Evolutionary conservation across 2,113 vertebrate genomes (phyloP).

Genomic region (Phycodurus eques): DNA sequence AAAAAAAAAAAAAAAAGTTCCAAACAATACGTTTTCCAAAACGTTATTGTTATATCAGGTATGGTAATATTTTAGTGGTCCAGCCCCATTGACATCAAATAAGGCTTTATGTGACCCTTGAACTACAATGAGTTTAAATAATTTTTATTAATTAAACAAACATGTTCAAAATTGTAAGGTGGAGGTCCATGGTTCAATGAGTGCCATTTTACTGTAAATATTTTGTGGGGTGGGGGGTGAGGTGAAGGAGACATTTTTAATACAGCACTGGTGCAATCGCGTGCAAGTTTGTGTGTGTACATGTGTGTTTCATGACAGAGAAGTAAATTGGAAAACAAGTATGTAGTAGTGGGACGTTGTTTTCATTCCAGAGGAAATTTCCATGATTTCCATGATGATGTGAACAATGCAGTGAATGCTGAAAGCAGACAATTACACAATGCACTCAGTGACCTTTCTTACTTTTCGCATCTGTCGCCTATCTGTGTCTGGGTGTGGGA

Average conservation of each 20-base stretch:
- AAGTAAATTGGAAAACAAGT: constrained; percentile 22
- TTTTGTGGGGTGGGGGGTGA: background rate
- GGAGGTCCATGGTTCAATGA: no score
- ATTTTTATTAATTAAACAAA: no score
- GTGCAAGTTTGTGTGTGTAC: background rate
- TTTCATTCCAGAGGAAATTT: constrained; percentile 73
- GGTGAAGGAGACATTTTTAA: background rate
- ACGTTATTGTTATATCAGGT: no score
- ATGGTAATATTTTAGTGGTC: no score
- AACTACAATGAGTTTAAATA: no score
- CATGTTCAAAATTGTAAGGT: no score
- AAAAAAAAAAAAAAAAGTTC: no score
- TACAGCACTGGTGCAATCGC: background rate
- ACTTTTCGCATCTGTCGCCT: constrained; percentile 67
- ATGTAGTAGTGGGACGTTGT: constrained; percentile 45
- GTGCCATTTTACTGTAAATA: no score
- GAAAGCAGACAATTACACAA: constrained; percentile 55
- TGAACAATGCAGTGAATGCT: constrained; percentile 52
- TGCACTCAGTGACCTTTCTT: constrained; percentile 63
- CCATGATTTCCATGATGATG: constrained; percentile 63
- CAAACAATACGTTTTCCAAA: no score
- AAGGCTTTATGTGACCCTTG: no score
- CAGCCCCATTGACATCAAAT: no score
- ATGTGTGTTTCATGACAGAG: background rate
- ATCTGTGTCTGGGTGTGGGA: constrained; percentile 40